Percentiles rank a stretch among this genome's conserved stretches.
Conservation (phyloP, 2,888 invertebrate species). For the Heliconius charithonia region DNA sequence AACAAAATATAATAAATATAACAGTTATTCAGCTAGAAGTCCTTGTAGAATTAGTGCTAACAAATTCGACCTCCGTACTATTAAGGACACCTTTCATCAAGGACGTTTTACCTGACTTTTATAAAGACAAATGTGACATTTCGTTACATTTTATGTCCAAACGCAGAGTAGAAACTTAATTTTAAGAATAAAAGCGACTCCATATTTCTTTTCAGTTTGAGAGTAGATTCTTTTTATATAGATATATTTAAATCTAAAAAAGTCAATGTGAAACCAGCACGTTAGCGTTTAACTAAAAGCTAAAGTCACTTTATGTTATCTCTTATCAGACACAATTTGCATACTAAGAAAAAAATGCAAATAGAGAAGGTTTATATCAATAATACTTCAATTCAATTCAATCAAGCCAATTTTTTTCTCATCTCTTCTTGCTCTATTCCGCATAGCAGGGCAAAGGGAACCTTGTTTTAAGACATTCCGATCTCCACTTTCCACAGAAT, state of each 20-base stretch:
- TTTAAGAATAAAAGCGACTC: neutral
- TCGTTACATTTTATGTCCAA: neutral
- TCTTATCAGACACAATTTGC: neutral
- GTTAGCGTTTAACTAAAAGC: no score
- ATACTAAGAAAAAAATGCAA: no score
- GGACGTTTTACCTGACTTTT: constrained; percentile 5
- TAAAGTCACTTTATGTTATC: no score
- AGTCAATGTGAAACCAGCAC: no score
- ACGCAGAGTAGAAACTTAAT: constrained; percentile 11
- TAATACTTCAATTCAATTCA: no score
- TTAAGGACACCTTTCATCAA: neutral
- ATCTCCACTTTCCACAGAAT: no score
- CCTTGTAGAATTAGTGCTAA: neutral
- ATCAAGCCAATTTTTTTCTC: neutral
- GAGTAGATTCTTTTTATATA: neutral
- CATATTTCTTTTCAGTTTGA: neutral
- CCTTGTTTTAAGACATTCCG: no score
- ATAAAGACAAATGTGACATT: constrained; percentile 7
- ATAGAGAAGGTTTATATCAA: neutral
- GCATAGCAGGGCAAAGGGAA: no score
- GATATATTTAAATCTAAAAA: neutral
- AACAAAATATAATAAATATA: no score
- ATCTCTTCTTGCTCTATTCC: no score
- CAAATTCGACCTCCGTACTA: neutral
- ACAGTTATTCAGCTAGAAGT: neutral